Evolutionary conservation across 2,113 vertebrate species (phyloP), one percentile per base, ranked within the genome.

Genomic region (Corythoichthys haematopterus): DNA sequence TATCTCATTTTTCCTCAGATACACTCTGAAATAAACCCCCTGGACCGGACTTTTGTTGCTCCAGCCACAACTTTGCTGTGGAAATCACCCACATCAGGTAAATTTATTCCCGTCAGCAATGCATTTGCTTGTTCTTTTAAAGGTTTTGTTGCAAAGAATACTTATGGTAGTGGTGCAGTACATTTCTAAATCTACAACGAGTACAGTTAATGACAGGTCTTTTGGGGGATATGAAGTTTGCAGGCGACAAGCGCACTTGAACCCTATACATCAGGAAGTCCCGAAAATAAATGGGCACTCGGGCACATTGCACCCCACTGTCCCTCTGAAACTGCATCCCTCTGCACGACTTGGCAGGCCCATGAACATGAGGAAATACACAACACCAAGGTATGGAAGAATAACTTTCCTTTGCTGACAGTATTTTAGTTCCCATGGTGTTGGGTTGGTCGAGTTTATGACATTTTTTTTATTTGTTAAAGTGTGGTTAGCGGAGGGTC

Each of bases 271-370:
- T 66, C 79, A 86, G 0, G 90, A 92, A 67, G 69, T 72, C 5
- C 80, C 88, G 72, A 92, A 93, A 84, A 87, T 88, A 64, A 93
- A 93, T 35, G 92, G 92, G 4, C 91, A 93, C 71, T 85, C 90
- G 0, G 64, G 84, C 46, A 87, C 53, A 40, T 13, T 83, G 58
- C 69, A 80, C 1, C 38, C 71, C 37, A 64, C 72, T n/a, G 62
- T 76, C 68, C 80, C 60, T 3, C 70, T 81, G 2, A 86, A 85
- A 69, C 38, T 80, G 3, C 86, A 80, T 6, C 68, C 82, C 4
- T 68, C 85, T 51, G 91, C 89, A 48, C 85, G 89, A 12, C 66
- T 92, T n/a, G 90, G 91, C 66, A 84, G 91, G 57, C 83, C 90
- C 47, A 68, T 92, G 28, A 87, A 87, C 71, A 61, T 89, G 37